A percentile compares a stretch with the other conserved stretches of the same genome.
These are phyloP conservation scores for Sebastes paucispinis DNA, from an alignment of 2,797 vertebrate genomes.

Conservation along the genomic window DNA sequence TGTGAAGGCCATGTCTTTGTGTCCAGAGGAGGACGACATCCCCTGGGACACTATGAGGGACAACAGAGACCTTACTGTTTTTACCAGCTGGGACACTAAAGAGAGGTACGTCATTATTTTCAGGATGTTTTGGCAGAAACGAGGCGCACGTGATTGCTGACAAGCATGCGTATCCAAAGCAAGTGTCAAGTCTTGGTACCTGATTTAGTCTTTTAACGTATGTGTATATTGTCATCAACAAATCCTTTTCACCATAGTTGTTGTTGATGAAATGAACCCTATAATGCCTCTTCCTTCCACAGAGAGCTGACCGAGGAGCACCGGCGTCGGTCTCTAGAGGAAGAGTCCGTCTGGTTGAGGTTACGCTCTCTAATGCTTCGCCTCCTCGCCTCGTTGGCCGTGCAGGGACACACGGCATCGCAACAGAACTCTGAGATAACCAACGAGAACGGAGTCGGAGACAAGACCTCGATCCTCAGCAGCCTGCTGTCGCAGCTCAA, in stretches of 20 bases:
- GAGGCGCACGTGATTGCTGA: rapidly evolving
- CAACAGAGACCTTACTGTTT: slow-evolving; percentile 95
- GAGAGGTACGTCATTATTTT: slow-evolving; percentile 78
- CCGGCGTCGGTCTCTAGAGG: slow-evolving; percentile 87
- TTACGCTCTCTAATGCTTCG: slow-evolving; percentile 92
- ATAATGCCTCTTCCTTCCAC: background rate
- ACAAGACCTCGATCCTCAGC: slow-evolving; percentile 82
- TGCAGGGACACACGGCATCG: slow-evolving; percentile 79
- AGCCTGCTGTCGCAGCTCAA: slow-evolving; percentile 88
- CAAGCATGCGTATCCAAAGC: background rate
- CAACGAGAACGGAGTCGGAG: slow-evolving; percentile 90
- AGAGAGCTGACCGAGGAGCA: slow-evolving; percentile 91
- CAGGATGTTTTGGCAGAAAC: background rate
- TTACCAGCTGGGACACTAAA: slow-evolving; percentile 94
- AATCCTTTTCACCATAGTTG: too few relatives aligned
- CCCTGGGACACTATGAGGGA: slow-evolving; percentile 93
- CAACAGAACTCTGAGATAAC: slow-evolving; percentile 88
- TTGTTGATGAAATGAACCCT: too few relatives aligned
- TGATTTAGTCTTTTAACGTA: background rate
- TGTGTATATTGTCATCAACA: too few relatives aligned
- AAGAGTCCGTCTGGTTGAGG: slow-evolving; percentile 91
- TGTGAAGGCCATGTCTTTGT: slow-evolving; percentile 94
- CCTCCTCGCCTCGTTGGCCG: slow-evolving; percentile 86
- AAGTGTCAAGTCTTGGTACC: background rate
- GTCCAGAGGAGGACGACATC: slow-evolving; percentile 96